phyloP scores from a whole-genome alignment of 2,888 invertebrate genomes.

The Odontothrips loti region DNA sequence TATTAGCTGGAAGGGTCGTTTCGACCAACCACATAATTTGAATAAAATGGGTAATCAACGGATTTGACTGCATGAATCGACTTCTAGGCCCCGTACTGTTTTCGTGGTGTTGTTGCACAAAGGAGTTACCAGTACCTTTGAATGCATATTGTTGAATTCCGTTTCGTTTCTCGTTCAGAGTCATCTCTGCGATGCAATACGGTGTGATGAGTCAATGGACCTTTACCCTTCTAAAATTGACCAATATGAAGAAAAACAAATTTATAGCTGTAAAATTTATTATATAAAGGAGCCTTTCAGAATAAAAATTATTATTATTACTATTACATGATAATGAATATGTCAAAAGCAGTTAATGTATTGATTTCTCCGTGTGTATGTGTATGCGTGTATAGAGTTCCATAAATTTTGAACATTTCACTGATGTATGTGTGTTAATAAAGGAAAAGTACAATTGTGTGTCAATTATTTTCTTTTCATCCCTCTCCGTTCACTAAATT shows the following conservation, averaged over 20 bases:
- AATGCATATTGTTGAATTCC: too few relatives aligned
- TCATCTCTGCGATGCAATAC: not conserved
- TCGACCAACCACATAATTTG: too few relatives aligned
- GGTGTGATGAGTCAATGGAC: not conserved
- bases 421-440: slow-evolving; percentile 18
- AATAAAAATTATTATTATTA: not conserved
- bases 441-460: not conserved
- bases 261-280: not conserved
- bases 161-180: too few relatives aligned
- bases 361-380: not conserved
- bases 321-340: not conserved
- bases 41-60: too few relatives aligned
- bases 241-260: not conserved
- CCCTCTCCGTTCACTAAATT: not conserved
- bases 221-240: slow-evolving; percentile 7
- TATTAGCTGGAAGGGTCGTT: too few relatives aligned
- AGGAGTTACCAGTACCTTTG: too few relatives aligned
- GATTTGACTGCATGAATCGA: too few relatives aligned
- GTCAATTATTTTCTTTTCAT: not conserved
- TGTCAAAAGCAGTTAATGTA: not conserved
- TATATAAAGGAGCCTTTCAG: not conserved
- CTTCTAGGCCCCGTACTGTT: too few relatives aligned
- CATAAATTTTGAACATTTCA: not conserved
- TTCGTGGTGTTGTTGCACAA: too few relatives aligned
- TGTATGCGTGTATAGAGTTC: not conserved